These are phyloP conservation scores for Lerema accius DNA, from an alignment of 1,140 invertebrate species.

Conservation along the genomic window DNA sequence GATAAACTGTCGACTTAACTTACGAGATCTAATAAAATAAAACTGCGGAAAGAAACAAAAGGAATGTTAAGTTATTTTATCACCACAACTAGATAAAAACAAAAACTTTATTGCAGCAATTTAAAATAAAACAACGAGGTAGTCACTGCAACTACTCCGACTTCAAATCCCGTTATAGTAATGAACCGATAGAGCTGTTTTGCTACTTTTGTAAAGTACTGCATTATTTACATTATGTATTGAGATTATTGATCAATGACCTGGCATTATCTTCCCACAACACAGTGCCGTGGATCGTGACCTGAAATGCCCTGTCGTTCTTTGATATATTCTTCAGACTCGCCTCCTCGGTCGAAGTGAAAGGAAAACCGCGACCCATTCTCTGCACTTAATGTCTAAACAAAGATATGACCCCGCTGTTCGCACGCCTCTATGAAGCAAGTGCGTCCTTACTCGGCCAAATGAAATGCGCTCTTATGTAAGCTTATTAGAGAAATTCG, in stretches of 20 bases:
- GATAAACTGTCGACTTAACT: background rate
- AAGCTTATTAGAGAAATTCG: slow-evolving; percentile 47
- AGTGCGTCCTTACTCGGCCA: slow-evolving; percentile 35
- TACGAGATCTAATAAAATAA: slow-evolving; percentile 4
- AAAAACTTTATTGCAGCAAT: slow-evolving; percentile 26
- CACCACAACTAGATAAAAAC: slow-evolving; percentile 27
- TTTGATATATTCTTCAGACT: slow-evolving; percentile 58
- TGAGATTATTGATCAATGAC: slow-evolving; percentile 29
- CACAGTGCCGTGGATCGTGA: slow-evolving; percentile 60
- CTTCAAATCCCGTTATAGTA: slow-evolving; percentile 14
- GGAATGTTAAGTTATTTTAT: slow-evolving; percentile 26
- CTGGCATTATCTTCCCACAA: slow-evolving; percentile 42
- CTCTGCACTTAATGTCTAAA: slow-evolving; percentile 45
- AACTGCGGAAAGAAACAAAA: slow-evolving; percentile 1
- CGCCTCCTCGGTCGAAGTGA: slow-evolving; percentile 61
- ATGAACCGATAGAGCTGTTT: slow-evolving; percentile 2
- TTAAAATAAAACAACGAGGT: slow-evolving; percentile 11
- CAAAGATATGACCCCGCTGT: slow-evolving; percentile 52
- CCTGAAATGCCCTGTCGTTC: slow-evolving; percentile 54
- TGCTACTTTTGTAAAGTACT: slow-evolving; percentile 19
- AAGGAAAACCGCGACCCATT: slow-evolving; percentile 68
- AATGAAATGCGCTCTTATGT: slow-evolving; percentile 43
- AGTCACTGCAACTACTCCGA: background rate
- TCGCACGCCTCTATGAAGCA: slow-evolving; percentile 54
- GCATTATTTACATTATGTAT: slow-evolving; percentile 10